Evolutionary conservation across 2,797 vertebrate species (phyloP), one percentile per base, ranked within the genome.

Genomic region (Cichlasoma orientale): DNA sequence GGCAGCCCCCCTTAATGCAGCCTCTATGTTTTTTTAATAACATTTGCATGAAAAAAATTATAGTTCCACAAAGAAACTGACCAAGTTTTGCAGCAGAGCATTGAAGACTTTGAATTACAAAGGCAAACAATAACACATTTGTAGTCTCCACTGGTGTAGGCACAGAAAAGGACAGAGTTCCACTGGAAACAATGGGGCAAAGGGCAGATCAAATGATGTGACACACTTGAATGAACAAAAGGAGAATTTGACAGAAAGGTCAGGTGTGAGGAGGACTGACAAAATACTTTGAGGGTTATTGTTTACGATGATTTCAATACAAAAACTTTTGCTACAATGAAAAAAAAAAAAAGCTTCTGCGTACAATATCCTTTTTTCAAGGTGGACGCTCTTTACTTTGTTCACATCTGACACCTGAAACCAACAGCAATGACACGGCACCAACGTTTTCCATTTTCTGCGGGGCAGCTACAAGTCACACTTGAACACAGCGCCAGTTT

Each of bases 131-230:
- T 82, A 75, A 52, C 18, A 2, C 68, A 74, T 86, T 87, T 92
- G 85, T 92, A 82, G 78, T 70, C 78, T 68, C 83, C 58, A 33
- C 33, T 68, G 21, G 56, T 75, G 84, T 88, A 47, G 89, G 85
- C 82, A 86, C 71, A 54, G 25, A 31, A 87, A 83, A 80, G 33
- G 72, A 74, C 7, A 58, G 29, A 66, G 66, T 74, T 89, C 69
- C 80, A 85, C 38, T 83, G 85, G 80, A 89, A 91, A 91, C 87
- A 88, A 90, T 90, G 87, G 74, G 86, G 85, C 38, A 63, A 78
- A 70, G 77, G 88, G 80, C 76, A 72, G 79, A 85, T 85, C 80
- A 78, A 54, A 47, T 54, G 5, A 68, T 68, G 41, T 68, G 76
- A 74, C 27, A 70, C 50, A 71, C 77, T 86, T 75, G 23, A 80